Conservation (phyloP, 2,113 vertebrate genomes). For the Etheostoma cragini region DNA sequence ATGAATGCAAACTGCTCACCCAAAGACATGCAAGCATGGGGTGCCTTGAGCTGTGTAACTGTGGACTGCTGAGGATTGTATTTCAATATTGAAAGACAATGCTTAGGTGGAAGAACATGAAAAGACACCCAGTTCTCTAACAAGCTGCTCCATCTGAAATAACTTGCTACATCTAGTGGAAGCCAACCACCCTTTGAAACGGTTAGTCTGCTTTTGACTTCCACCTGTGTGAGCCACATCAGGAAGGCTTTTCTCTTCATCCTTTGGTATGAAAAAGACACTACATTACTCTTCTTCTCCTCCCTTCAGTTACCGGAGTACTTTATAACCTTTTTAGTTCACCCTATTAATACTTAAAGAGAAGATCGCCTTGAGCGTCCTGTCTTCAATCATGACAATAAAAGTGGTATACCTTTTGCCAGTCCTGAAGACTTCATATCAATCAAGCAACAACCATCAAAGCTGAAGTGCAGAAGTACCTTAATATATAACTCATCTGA, state of each 20-base stretch:
- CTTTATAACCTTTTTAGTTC: conserved; percentile 65
- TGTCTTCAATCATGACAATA: conserved; percentile 46
- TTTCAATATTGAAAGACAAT: conserved; percentile 41
- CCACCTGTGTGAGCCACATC: conserved; percentile 40
- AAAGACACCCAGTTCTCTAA: conserved; percentile 1
- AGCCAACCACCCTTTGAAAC: conserved; percentile 2
- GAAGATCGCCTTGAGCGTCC: conserved; percentile 50
- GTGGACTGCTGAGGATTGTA: conserved; percentile 20
- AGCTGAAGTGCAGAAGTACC: not conserved
- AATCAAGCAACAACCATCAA: conserved; percentile 36
- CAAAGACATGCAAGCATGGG: conserved; percentile 15
- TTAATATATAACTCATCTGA: conserved; percentile 3
- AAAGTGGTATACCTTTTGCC: conserved; percentile 35
- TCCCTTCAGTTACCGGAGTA: conserved; percentile 52
- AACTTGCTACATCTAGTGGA: not conserved
- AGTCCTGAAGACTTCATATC: conserved; percentile 32
- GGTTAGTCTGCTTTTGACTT: conserved; percentile 31
- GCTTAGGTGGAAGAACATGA: conserved; percentile 8
- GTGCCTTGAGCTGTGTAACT: conserved; percentile 35
- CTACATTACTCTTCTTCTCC: conserved; percentile 18
- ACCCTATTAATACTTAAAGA: conserved; percentile 68
- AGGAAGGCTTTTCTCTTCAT: conserved; percentile 34
- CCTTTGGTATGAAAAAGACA: conserved; percentile 43
- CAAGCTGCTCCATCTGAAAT: conserved; percentile 14
- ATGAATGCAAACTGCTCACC: conserved; percentile 51